These are phyloP conservation scores for Tiliacea aurago DNA, from an alignment of 2,888 invertebrate genomes.

Conservation along the genomic window DNA sequence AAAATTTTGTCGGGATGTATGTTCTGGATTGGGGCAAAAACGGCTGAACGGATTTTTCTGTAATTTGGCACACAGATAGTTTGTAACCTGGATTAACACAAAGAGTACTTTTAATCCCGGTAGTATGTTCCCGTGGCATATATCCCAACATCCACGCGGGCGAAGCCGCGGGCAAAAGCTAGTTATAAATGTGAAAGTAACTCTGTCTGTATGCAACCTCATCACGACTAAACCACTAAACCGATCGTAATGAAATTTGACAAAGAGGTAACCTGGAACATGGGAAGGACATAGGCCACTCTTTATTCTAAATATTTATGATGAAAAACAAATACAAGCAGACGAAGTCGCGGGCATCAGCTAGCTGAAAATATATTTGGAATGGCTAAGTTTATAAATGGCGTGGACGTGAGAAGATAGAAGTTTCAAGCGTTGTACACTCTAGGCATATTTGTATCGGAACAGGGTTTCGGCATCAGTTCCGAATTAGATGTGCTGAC, in stretches of 20 bases:
- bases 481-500: constrained; percentile 13
- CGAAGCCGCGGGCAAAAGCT: no score
- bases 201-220: not conserved
- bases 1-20: no score
- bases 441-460: constrained; percentile 21
- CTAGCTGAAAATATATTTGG: constrained; percentile 18
- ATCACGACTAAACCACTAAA: not conserved
- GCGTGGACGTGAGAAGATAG: constrained; percentile 9
- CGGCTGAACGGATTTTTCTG: no score
- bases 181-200: no score
- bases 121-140: no score
- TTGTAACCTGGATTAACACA: no score
- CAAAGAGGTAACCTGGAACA: not conserved
- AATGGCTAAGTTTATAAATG: constrained; percentile 25
- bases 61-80: no score
- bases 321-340: not conserved
- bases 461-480: not conserved
- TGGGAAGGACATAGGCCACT: not conserved
- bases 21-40: no score
- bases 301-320: not conserved
- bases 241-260: not conserved
- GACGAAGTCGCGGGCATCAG: not conserved
- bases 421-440: constrained; percentile 16
- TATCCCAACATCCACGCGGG: no score
- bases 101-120: no score